Evolutionary conservation across 2,888 invertebrate genomes (phyloP).

Genomic region (Torymus auratus): DNA sequence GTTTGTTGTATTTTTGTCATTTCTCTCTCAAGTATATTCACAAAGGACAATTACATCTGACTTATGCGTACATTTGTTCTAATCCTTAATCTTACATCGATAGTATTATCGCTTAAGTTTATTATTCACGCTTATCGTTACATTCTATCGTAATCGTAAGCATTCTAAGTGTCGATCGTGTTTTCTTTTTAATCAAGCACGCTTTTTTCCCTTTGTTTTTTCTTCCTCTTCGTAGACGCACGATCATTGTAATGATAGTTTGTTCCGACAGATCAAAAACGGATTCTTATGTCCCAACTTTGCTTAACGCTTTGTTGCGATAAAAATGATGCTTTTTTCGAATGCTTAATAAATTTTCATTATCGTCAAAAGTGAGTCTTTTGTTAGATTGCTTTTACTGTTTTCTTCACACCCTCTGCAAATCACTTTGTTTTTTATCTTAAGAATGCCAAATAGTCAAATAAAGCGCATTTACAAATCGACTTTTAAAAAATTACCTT

Average conservation of each 20-base stretch:
- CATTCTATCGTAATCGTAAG: constrained; percentile 70
- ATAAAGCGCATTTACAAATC: constrained; percentile 58
- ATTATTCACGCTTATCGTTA: constrained; percentile 69
- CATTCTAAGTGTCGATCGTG: constrained; percentile 68
- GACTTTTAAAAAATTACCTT: constrained; percentile 50
- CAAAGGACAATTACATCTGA: constrained; percentile 76
- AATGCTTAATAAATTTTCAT: constrained; percentile 57
- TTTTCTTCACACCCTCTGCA: constrained; percentile 54
- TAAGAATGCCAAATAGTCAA: constrained; percentile 61
- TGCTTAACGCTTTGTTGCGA: constrained; percentile 58
- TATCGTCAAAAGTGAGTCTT: constrained; percentile 65
- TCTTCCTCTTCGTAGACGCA: constrained; percentile 47
- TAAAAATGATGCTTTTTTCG: constrained; percentile 58
- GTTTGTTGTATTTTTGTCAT: constrained; percentile 75
- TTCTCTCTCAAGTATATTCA: constrained; percentile 76
- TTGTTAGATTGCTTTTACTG: constrained; percentile 66
- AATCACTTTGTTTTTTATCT: constrained; percentile 37
- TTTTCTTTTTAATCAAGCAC: constrained; percentile 62
- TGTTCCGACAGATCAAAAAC: constrained; percentile 53
- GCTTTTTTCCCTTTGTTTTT: constrained; percentile 61
- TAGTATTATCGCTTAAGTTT: constrained; percentile 70
- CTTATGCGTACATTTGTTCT: constrained; percentile 66
- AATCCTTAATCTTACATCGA: constrained; percentile 64
- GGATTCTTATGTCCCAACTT: constrained; percentile 57
- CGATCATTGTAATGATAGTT: constrained; percentile 53